Evolutionary conservation across 2,797 vertebrate genomes (phyloP), one percentile per base, ranked within the genome.

Genomic region (Myripristis jacobus): DNA sequence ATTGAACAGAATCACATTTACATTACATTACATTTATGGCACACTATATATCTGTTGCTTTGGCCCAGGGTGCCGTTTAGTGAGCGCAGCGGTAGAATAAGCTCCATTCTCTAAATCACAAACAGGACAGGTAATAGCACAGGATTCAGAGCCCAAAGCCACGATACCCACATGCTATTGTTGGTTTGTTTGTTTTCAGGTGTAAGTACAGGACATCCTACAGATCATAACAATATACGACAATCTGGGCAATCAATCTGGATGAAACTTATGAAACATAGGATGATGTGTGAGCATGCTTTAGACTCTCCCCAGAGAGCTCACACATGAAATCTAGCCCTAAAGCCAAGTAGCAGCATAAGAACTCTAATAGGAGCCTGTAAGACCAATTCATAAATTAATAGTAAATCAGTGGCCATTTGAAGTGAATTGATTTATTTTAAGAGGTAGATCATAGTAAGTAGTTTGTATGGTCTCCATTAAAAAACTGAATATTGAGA

Each of bases 1-100:
- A 44, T 27, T 73, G 34, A 41, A 54, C 13, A 59, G 13, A 79
- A 27, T 71, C 6, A n/a, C 18, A 62, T 79, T 67, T 47, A 57
- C 19, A 52, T 70, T 58, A 62, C 51, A 18, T 41, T 58, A 62
- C 51, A 18, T 41, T 41, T 51, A 47, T 7, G 2, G 6, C 43
- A 3, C 3, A 29, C 27, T 29, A 13, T 19, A 31, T 34, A 19
- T 5, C 18, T 31, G 27, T 31, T 29, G 27, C 52, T 54, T 7
- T 16, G 24, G 16, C 15, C 25, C 51, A 53, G 10, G 16, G 3
- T 58, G 56, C 24, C 8, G 11, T 71, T 3, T 43, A 52, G n/a
- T 4, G 47, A 53, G 29, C 22, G 21, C 16, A 27, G 34, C 27
- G 2, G 36, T 50, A 2, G 1, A 34, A 10, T 29, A n/a, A 19